A percentile compares a stretch with the other conserved stretches of the same genome.
These are phyloP conservation scores for Eupithecia vulgata DNA, from an alignment of 2,888 invertebrate genomes.

Conservation along the genomic window DNA sequence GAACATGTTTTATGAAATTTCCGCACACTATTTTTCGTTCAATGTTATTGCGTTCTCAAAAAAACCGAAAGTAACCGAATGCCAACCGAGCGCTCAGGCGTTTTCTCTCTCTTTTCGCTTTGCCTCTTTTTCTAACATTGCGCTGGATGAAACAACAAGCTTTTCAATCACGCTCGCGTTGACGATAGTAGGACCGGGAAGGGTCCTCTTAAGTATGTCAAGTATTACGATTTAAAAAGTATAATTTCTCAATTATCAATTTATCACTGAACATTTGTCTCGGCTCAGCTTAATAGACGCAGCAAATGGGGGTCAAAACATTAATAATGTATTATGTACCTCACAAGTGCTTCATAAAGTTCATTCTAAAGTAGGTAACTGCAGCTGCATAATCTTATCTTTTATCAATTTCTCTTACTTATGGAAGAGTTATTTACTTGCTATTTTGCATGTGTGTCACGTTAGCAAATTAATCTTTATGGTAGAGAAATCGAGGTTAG, in stretches of 20 bases:
- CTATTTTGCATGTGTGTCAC: slow-evolving; percentile 30
- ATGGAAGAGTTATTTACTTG: slow-evolving; percentile 14
- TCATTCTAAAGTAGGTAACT: slow-evolving; percentile 20
- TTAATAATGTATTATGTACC: slow-evolving; percentile 14
- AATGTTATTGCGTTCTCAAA: too few relatives aligned
- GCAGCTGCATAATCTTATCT: slow-evolving; percentile 27
- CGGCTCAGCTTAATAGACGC: not conserved
- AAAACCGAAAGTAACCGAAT: too few relatives aligned
- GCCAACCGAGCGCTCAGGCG: too few relatives aligned
- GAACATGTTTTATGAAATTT: too few relatives aligned
- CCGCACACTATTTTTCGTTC: too few relatives aligned
- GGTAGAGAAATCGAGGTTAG: slow-evolving; percentile 30
- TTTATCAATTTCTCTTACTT: slow-evolving; percentile 34
- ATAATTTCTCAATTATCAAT: slow-evolving; percentile 6
- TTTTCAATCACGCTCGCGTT: too few relatives aligned
- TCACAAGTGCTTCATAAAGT: slow-evolving; percentile 11
- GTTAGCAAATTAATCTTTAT: slow-evolving; percentile 28
- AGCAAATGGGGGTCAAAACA: slow-evolving; percentile 20
- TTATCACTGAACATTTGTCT: slow-evolving; percentile 1
- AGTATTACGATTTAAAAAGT: not conserved
- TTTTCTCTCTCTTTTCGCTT: too few relatives aligned
- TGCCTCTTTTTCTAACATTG: too few relatives aligned
- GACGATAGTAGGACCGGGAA: too few relatives aligned
- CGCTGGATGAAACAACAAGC: too few relatives aligned
- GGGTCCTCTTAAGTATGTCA: too few relatives aligned